Evolutionary conservation across 2,888 invertebrate species (phyloP).

Genomic region (Tromatobia lineatoria): DNA sequence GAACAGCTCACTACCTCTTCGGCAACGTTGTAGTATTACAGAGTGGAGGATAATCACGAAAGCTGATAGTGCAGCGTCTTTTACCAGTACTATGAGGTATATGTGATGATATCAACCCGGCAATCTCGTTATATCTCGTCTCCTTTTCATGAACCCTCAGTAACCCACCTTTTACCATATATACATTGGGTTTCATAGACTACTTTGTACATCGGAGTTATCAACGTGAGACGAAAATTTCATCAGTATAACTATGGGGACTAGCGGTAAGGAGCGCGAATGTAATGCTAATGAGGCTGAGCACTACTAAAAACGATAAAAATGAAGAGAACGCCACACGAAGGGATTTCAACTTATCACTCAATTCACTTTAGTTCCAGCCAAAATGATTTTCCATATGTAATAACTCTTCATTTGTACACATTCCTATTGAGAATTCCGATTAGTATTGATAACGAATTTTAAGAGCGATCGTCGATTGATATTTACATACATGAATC

Average conservation of each 20-base stretch:
- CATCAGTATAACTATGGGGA: neutral
- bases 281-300: no score
- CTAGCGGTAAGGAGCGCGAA: no score
- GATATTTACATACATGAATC: no score
- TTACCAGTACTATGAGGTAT: conserved; percentile 24
- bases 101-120: conserved; percentile 32
- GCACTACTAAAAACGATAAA: no score
- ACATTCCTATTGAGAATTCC: no score
- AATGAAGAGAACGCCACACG: no score
- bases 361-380: no score
- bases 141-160: conserved; percentile 14
- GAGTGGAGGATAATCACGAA: conserved; percentile 38
- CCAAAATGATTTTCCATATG: no score
- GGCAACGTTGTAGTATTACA: conserved; percentile 29
- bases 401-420: no score
- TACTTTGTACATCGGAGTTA: neutral
- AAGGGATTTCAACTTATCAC: no score
- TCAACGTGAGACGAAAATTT: conserved; percentile 1
- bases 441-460: no score
- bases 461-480: no score
- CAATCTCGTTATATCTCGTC: conserved; percentile 38
- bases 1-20: conserved; percentile 43
- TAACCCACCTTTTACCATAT: neutral
- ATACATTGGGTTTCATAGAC: neutral
- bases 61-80: conserved; percentile 25